These are phyloP conservation scores for Nothocercus julius DNA, from an alignment of 2,113 vertebrate species.

Conservation along the genomic window DNA sequence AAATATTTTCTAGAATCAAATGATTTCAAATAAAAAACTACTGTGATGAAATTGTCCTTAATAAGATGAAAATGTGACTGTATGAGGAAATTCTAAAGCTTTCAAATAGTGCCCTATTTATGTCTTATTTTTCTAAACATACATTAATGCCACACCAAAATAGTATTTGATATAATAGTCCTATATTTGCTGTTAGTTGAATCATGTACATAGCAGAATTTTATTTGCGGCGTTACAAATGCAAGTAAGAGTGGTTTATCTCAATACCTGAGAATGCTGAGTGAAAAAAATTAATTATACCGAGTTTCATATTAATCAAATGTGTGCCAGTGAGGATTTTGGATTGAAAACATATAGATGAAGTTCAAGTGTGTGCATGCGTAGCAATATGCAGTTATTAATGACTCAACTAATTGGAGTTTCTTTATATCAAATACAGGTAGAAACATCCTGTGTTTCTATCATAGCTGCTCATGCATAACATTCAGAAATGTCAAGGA, in stretches of 20 bases:
- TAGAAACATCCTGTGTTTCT: not conserved
- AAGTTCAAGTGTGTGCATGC: not conserved
- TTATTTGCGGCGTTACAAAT: not conserved
- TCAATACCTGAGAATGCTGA: not conserved
- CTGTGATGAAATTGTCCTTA: not conserved
- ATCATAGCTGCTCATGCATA: not conserved
- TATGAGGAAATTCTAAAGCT: not conserved
- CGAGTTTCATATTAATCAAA: not conserved
- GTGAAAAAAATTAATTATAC: not conserved
- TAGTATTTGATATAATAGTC: not conserved
- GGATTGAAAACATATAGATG: not conserved
- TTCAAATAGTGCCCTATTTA: rapidly evolving
- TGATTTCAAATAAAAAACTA: not conserved
- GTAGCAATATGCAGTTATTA: not conserved
- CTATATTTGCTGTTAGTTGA: not conserved
- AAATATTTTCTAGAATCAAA: not conserved
- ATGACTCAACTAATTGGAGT: not conserved
- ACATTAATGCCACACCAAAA: not conserved
- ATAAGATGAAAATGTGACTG: not conserved
- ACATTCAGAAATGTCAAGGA: not conserved
- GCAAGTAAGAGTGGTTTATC: not conserved
- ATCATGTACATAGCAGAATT: not conserved
- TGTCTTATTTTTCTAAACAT: not conserved
- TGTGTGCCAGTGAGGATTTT: not conserved
- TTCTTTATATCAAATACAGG: not conserved